phyloP scores from a whole-genome alignment of 2,113 vertebrate species.

The Aramus guarauna region DNA sequence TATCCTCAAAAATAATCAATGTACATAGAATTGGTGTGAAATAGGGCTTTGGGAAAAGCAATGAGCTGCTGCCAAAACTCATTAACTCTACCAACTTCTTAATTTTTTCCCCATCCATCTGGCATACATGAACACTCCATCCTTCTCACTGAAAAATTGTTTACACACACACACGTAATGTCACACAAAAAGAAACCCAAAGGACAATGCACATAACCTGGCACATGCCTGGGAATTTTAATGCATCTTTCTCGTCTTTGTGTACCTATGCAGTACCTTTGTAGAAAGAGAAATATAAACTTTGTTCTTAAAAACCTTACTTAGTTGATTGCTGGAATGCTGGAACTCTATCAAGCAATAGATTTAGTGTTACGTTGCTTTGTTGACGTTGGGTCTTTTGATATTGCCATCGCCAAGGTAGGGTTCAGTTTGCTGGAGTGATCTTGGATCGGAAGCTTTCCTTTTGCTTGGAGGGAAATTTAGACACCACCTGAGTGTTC shows the following conservation, averaged over 20 bases:
- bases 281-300: neutral
- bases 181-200: neutral
- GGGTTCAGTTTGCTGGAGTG: neutral
- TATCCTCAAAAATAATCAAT: neutral
- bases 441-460: neutral
- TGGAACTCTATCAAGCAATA: neutral
- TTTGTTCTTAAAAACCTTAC: neutral
- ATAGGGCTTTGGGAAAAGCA: neutral
- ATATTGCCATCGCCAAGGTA: neutral
- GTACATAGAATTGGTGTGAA: neutral
- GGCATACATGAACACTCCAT: neutral
- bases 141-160: neutral
- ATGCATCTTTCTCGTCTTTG: neutral
- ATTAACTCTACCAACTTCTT: neutral
- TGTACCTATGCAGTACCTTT: neutral
- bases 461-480: neutral
- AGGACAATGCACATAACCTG: neutral
- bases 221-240: neutral
- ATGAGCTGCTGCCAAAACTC: neutral
- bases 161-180: neutral
- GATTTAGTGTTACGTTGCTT: neutral
- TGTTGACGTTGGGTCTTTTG: neutral
- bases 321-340: neutral
- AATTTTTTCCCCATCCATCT: neutral
- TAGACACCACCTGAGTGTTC: neutral